Conservation (phyloP, 2,113 vertebrate genomes). For the Hucho hucho region DNA sequence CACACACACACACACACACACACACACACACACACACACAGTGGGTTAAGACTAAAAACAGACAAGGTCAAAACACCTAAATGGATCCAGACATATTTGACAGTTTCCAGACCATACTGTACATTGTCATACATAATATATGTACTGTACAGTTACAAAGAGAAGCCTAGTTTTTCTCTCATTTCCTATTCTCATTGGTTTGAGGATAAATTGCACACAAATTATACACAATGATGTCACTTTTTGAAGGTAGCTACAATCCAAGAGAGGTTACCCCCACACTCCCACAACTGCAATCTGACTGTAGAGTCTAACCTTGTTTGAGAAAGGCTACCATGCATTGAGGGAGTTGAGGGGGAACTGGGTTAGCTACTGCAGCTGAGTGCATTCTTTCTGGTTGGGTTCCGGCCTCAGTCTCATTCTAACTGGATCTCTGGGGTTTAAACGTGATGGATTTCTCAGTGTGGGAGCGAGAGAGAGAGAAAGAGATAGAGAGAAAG, state of each 20-base stretch:
- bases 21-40: slow-evolving; percentile 1
- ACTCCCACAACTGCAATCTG: no score
- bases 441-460: not conserved
- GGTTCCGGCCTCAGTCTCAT: not conserved
- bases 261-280: not conserved
- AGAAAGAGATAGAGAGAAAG: no score
- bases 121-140: slow-evolving; percentile 11
- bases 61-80: not conserved
- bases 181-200: no score
- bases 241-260: no score
- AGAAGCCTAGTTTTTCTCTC: no score
- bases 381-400: not conserved
- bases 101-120: slow-evolving; percentile 7
- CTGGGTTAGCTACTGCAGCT: not conserved
- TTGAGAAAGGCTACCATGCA: not conserved
- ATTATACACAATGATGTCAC: no score
- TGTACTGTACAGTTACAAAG: no score
- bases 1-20: slow-evolving; percentile 22
- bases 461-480: not conserved
- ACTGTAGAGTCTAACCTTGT: no score
- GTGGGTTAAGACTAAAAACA: not conserved
- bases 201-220: no score
- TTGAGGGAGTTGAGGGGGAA: no score
- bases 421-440: not conserved
- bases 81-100: not conserved